Evolutionary conservation across 53 echinoderm and acorn worm genomes (phyloP).

Genomic region (Holothuria scabra): DNA sequence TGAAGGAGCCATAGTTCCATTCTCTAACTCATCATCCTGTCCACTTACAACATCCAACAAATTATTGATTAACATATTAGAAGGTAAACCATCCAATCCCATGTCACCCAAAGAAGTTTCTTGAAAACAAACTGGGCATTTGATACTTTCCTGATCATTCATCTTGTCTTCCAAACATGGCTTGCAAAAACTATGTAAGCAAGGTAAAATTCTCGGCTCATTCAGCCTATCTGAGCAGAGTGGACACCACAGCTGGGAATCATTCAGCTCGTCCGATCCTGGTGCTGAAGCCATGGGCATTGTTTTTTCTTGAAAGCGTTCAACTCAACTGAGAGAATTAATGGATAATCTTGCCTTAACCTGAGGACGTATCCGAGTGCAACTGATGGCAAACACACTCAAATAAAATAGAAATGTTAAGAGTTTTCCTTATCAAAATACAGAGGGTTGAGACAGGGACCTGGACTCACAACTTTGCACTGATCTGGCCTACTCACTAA

Average conservation of each 20-base stretch:
- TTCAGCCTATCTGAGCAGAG: conserved; percentile 92
- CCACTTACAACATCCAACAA: conserved; percentile 95
- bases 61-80: conserved; percentile 94
- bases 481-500: no score
- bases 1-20: conserved; percentile 53
- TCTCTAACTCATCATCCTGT: conserved; percentile 84
- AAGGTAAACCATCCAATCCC: conserved; percentile 89
- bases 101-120: conserved; percentile 89
- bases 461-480: no score
- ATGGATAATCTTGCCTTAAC: no score
- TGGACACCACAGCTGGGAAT: conserved; percentile 92
- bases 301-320: neutral
- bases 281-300: conserved; percentile 72
- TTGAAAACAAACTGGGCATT: conserved; percentile 91
- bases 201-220: conserved; percentile 88
- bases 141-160: conserved; percentile 82
- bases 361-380: no score
- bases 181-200: conserved; percentile 95
- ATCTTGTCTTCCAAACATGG: conserved; percentile 84
- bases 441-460: neutral
- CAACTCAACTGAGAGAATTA: no score
- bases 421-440: neutral
- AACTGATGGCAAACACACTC: neutral
- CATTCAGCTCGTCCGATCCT: conserved; percentile 75
- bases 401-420: neutral